Evolutionary conservation across 2,888 invertebrate genomes (phyloP).

Genomic region (Tortricodes alternella): DNA sequence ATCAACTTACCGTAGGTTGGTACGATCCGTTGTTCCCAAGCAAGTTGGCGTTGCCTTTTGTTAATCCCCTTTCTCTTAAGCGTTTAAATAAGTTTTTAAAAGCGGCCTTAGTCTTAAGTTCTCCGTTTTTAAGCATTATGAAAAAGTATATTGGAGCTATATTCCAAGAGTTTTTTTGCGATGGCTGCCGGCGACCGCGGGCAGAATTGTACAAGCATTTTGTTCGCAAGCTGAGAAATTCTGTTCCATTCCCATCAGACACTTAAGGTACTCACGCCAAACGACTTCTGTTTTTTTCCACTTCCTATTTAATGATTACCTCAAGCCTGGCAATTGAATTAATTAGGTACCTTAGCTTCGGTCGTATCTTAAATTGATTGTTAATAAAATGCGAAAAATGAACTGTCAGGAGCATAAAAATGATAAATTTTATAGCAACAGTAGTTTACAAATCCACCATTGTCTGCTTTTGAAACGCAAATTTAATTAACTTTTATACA

Average conservation of each 20-base stretch:
- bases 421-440: neutral
- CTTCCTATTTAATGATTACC: conserved; percentile 17
- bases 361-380: neutral
- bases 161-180: neutral
- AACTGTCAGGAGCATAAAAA: conserved; percentile 1
- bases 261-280: neutral
- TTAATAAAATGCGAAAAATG: too few relatives aligned
- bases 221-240: neutral
- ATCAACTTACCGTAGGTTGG: too few relatives aligned
- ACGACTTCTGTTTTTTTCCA: conserved; percentile 11
- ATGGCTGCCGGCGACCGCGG: neutral
- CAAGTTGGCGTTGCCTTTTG: conserved; percentile 10
- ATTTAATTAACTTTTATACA: conserved; percentile 14
- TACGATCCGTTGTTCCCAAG: too few relatives aligned
- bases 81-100: conserved; percentile 31
- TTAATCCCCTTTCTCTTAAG: conserved; percentile 32
- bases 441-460: neutral
- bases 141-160: neutral
- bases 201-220: neutral
- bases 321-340: conserved; percentile 15
- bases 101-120: conserved; percentile 16
- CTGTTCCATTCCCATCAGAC: neutral
- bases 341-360: conserved; percentile 8
- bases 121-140: neutral
- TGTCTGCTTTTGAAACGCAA: conserved; percentile 20